Percentiles rank a stretch among this genome's conserved stretches.
Evolutionary conservation across 2,797 vertebrate species (phyloP).

Genomic region (Crenuchus spilurus): DNA sequence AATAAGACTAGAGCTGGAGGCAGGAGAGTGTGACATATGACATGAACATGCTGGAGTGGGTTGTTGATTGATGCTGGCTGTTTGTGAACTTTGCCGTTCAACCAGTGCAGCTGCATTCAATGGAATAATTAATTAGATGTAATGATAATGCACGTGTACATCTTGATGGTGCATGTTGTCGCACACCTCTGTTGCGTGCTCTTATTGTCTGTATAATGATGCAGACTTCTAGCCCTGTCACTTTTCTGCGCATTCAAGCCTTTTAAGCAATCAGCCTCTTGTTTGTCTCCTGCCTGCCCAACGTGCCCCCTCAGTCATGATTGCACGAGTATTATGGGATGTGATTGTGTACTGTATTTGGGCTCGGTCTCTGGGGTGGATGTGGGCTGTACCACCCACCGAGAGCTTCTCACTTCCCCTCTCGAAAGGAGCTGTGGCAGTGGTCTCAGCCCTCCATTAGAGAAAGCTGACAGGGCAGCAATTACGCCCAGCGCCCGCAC

Average conservation of each 20-base stretch:
- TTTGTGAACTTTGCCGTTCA: no score
- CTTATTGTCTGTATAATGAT: background rate
- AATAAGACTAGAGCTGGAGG: no score
- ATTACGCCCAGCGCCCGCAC: slow-evolving; percentile 64
- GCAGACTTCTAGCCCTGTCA: background rate
- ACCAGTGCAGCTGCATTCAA: no score
- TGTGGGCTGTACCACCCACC: slow-evolving; percentile 51
- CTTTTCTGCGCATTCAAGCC: background rate
- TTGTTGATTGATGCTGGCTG: no score
- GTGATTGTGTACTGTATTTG: slow-evolving; percentile 41
- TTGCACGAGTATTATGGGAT: slow-evolving; percentile 39
- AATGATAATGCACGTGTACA: no score
- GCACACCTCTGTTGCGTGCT: no score
- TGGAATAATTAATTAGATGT: no score
- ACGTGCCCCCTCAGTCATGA: slow-evolving; percentile 29
- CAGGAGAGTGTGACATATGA: no score
- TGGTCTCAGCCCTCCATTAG: slow-evolving; percentile 56
- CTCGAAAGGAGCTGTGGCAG: slow-evolving; percentile 19
- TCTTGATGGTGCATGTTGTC: no score
- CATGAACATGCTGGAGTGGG: no score
- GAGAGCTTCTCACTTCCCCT: slow-evolving; percentile 41
- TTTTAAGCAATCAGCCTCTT: slow-evolving; percentile 8
- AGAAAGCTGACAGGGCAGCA: slow-evolving; percentile 66
- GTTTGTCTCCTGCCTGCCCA: slow-evolving; percentile 28
- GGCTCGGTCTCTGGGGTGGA: slow-evolving; percentile 41